Base-by-base conservation (phyloP, 2,113 vertebrate genomes). In the Paratilapia polleni region DNA sequence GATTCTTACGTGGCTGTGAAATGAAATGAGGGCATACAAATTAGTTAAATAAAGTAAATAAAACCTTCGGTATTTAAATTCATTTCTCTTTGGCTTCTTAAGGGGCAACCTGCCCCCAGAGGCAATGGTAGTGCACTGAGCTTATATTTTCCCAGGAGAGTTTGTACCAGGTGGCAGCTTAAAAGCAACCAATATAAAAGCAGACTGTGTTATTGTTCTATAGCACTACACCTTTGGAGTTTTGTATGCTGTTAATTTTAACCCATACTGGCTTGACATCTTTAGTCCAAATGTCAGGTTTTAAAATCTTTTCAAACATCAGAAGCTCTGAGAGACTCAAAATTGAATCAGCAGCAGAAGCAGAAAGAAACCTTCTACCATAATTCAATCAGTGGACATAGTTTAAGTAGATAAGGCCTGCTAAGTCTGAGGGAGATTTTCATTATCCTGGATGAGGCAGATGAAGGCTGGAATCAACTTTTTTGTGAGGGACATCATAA, bases 391-490 rank as follows among this genome's bases (percentile, higher is more conserved):
- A 6, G 41, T n/a, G 57, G 58, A 62, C 38, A 77, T 5, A 64
- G 62, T 43, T n/a, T 56, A 20, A 70, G 49, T 17, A 82, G 75
- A 85, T 81, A 79, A 73, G 26, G 24, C 4, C 52, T 5, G 68
- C 24, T 61, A 61, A 82, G 74, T 57, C 38, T 74, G 80, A 61
- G 24, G 52, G 77, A 62, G 59, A 63, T 77, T 75, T 38, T 80
- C 83, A 77, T 80, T 85, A 61, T 79, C 83, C 36, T 12, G 24
- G 9, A 78, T 41, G 38, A 59, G 66, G 26, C 60, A 57, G 28
- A 47, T 70, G 62, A 84, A 63, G 73, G n/a, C 64, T 56, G 76
- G 52, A 73, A 81, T 76, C 56, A 47, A 36, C 59, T 84, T 58
- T 66, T 80, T 52, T 54, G 61, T 36, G 88, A 60, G 66, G 79